Base-by-base conservation (phyloP, 2,888 invertebrate genomes). In the Nowickia ferox region DNA sequence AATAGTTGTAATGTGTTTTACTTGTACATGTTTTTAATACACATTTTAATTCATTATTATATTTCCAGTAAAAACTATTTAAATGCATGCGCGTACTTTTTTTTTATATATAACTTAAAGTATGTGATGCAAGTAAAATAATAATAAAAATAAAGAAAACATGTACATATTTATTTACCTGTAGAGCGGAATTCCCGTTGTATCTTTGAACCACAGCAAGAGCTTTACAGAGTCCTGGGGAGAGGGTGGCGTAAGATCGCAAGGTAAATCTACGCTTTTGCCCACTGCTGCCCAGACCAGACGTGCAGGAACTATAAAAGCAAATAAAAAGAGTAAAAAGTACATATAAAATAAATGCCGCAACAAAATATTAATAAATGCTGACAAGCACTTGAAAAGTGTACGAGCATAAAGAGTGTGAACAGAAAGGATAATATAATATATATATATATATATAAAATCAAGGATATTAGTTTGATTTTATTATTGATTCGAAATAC, bases 131-230 rank as follows among this genome's bases (percentile, higher is more conserved):
- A 9, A n/a, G 6, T 40, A 6, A 19, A 17, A n/a, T 11, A 9
- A 2, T 38, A 17, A 42, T 9, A 77, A 30, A 8, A n/a, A 38
- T 63, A 69, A 15, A 55, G 30, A 55, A 63, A 22, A 53, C 4
- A 46, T 11, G 46, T 59, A 53, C 2, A 40, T 11, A 53, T 40
- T 44, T 46, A 93, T 94, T 94, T 92, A 97, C 97, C 97, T 97
- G 93, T 97, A 97, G 79, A 97, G 94, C 13, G 97, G 97, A 94
- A 97, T 97, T 83, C 96, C 95, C 71, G 95, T 95, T 68, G 95
- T 94, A 91, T 97, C 97, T 92, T 97, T 97, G 94, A 97, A 97
- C 97, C 97, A 97, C 85, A 98, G 95, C 90, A 97, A 95, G 95
- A 97, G 95, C 90, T 95, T 96, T 63, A 97, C 96, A 77, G 94